These are phyloP conservation scores for Orthosia gracilis DNA, from an alignment of 2,888 invertebrate genomes.

Conservation along the genomic window DNA sequence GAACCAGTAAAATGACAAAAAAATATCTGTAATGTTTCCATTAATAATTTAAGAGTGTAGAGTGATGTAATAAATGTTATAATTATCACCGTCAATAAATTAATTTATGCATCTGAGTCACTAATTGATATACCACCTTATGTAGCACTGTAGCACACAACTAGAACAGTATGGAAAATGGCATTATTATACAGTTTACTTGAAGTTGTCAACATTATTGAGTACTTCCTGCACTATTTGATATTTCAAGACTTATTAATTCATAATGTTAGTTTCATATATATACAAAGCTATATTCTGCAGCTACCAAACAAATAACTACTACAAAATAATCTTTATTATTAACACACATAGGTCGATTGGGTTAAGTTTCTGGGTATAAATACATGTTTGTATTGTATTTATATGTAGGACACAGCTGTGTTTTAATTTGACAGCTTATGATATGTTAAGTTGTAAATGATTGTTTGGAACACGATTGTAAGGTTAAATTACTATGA, in stretches of 20 bases:
- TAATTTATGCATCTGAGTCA: background rate
- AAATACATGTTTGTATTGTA: constrained; percentile 13
- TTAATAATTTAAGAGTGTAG: background rate
- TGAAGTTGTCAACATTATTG: constrained; percentile 61
- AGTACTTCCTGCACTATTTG: constrained; percentile 61
- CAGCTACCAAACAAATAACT: background rate
- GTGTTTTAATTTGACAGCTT: constrained; percentile 72
- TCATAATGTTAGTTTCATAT: constrained; percentile 56
- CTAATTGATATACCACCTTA: constrained; percentile 21
- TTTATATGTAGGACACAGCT: constrained; percentile 68
- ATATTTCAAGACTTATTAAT: constrained; percentile 62
- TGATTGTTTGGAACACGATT: constrained; percentile 57
- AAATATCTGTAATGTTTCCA: too few relatives aligned
- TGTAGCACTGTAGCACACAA: too few relatives aligned
- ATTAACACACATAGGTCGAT: background rate
- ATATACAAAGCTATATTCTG: constrained; percentile 37
- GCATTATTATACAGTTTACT: constrained; percentile 55
- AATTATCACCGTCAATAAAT: background rate
- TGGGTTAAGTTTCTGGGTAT: background rate
- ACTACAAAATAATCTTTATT: constrained; percentile 28
- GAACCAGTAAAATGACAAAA: too few relatives aligned
- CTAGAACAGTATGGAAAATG: constrained; percentile 35
- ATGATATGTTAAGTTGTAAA: constrained; percentile 69
- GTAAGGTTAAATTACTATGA: constrained; percentile 58
- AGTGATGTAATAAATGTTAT: background rate